Evolutionary conservation across 2,797 vertebrate genomes (phyloP).

Genomic region (Myotis findleyi): DNA sequence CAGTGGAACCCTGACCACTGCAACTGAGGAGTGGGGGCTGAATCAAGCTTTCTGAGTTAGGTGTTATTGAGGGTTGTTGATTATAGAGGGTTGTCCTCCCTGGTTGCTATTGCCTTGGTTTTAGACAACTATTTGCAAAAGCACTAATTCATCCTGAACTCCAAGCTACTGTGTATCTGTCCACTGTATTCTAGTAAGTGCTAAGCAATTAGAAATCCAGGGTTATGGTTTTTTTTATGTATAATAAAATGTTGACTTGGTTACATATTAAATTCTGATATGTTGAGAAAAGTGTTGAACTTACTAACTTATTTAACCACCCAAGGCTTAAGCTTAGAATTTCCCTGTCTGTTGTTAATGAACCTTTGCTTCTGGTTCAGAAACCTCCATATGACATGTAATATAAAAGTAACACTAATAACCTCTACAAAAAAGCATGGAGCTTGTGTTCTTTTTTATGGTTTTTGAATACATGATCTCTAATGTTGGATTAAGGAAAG

Average conservation of each 20-base stretch:
- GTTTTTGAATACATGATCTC: neutral
- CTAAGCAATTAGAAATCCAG: constrained; percentile 39
- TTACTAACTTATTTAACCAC: neutral
- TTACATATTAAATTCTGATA: constrained; percentile 32
- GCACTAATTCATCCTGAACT: constrained; percentile 15
- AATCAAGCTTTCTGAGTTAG: constrained; percentile 36
- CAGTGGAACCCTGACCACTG: neutral
- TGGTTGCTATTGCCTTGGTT: neutral
- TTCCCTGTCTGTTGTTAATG: neutral
- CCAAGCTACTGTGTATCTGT: constrained; percentile 51
- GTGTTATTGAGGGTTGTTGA: neutral
- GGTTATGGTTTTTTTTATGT: neutral
- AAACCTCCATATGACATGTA: neutral
- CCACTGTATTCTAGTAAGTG: constrained; percentile 27
- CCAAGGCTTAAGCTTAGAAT: neutral
- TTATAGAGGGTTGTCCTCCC: neutral
- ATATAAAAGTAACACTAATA: neutral
- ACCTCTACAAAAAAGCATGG: neutral
- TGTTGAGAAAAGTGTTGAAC: constrained; percentile 42
- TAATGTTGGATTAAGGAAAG: constrained; percentile 3
- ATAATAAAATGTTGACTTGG: constrained; percentile 15
- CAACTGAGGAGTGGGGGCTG: neutral
- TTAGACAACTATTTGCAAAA: constrained; percentile 66
- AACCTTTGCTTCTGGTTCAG: neutral
- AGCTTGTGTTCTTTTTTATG: neutral